Conservation (phyloP, 2,888 invertebrate genomes). For the Volucella bombylans region DNA sequence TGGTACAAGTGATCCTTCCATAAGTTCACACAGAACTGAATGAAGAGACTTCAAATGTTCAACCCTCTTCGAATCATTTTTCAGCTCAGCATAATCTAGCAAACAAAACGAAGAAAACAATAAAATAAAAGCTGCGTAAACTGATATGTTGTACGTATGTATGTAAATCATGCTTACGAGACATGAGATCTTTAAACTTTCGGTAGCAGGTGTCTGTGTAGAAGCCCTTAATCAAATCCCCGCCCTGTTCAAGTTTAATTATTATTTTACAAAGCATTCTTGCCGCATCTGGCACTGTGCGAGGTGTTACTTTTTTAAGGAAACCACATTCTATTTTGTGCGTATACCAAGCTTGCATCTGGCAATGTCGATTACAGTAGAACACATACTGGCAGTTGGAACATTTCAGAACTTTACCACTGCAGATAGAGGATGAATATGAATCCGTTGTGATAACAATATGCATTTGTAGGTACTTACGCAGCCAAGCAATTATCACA, state of each 20-base stretch:
- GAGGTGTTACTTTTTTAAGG: constrained; percentile 88
- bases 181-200: constrained; percentile 93
- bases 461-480: constrained; percentile 83
- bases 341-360: constrained; percentile 90
- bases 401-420: constrained; percentile 89
- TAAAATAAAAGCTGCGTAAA: neutral
- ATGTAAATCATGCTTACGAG: constrained; percentile 86
- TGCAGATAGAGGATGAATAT: constrained; percentile 79
- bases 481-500: constrained; percentile 90
- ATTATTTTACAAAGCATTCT: constrained; percentile 90
- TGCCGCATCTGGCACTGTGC: constrained; percentile 91
- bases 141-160: neutral
- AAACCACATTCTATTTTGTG: constrained; percentile 93
- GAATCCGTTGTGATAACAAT: neutral
- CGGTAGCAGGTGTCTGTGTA: constrained; percentile 88
- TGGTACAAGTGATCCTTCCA: constrained; percentile 87
- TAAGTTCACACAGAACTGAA: constrained; percentile 88
- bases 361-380: constrained; percentile 92
- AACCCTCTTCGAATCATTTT: constrained; percentile 88
- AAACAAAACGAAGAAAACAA: constrained; percentile 2
- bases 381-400: constrained; percentile 91
- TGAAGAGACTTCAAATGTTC: constrained; percentile 91
- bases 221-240: constrained; percentile 86
- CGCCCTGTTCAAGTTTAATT: constrained; percentile 85
- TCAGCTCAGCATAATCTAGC: constrained; percentile 92